phyloP scores from a whole-genome alignment of 2,113 vertebrate species.

The Cyrtonyx montezumae region DNA sequence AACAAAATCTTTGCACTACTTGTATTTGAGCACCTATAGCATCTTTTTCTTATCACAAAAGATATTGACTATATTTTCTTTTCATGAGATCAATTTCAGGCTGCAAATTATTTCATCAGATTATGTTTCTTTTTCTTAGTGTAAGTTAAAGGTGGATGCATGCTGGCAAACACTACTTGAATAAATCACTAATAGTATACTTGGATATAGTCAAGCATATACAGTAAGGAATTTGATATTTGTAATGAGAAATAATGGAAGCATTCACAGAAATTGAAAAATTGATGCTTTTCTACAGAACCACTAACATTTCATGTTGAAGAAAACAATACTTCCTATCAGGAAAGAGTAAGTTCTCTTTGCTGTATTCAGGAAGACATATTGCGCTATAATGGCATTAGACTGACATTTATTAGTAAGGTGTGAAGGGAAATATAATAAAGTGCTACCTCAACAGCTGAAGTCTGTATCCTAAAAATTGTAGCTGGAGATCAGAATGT shows the following conservation, averaged over 20 bases:
- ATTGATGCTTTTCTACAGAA: conserved; percentile 60
- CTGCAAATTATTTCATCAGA: conserved; percentile 73
- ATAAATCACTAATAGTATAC: conserved; percentile 13
- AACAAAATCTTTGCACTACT: background rate
- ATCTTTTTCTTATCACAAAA: conserved; percentile 54
- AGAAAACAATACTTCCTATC: conserved; percentile 46
- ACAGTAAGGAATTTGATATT: conserved; percentile 41
- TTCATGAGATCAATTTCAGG: conserved; percentile 67
- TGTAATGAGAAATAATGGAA: conserved; percentile 68
- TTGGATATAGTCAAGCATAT: conserved; percentile 52
- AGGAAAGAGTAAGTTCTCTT: background rate
- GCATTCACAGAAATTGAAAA: conserved; percentile 60
- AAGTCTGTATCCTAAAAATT: conserved; percentile 37
- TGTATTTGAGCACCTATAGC: background rate
- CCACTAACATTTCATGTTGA: conserved; percentile 56
- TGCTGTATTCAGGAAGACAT: background rate
- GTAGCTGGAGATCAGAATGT: background rate
- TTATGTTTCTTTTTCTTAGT: conserved; percentile 46
- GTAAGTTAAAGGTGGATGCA: conserved; percentile 66
- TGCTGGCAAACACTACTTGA: conserved; percentile 28
- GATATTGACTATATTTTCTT: conserved; percentile 52
- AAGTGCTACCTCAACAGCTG: background rate
- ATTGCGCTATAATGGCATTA: conserved; percentile 2
- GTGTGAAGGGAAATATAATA: conserved; percentile 3
- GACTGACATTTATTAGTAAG: conserved; percentile 4